Conservation (phyloP, 2,113 vertebrate species). For the Ictidomys tridecemlineatus region DNA sequence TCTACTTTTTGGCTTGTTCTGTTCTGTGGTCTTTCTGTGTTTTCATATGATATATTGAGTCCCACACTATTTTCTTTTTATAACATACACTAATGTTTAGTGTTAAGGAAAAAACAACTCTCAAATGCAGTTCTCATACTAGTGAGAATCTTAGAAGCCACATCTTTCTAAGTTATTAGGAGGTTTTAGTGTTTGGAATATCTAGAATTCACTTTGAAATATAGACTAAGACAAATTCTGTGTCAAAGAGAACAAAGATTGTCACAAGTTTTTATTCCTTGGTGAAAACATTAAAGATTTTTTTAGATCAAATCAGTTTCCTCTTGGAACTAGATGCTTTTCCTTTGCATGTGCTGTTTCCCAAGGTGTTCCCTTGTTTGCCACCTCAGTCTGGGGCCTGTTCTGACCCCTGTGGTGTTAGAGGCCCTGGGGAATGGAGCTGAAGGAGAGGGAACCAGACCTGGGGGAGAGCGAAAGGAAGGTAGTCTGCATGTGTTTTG, state of each 20-base stretch:
- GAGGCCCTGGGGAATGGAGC: background rate
- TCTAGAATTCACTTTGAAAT: constrained; percentile 62
- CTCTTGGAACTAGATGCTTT: background rate
- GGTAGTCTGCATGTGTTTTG: background rate
- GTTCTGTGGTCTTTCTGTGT: background rate
- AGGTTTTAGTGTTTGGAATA: background rate
- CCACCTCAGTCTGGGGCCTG: background rate
- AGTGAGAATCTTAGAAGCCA: background rate
- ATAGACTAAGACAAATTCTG: constrained; percentile 35
- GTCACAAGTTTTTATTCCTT: constrained; percentile 22
- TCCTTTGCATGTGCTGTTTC: background rate
- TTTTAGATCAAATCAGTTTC: background rate
- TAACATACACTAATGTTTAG: background rate
- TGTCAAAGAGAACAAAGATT: background rate
- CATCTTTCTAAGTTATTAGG: background rate
- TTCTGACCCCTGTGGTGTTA: background rate
- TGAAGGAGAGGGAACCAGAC: background rate
- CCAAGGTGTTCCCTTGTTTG: background rate
- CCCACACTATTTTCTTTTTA: background rate
- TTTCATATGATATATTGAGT: background rate
- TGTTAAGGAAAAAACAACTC: background rate
- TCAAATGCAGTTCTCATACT: background rate
- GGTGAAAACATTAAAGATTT: background rate
- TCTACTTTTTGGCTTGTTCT: background rate
- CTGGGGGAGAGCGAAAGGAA: background rate